Base-by-base conservation (phyloP, 2,113 vertebrate genomes). In the Argyrosomus japonicus region DNA sequence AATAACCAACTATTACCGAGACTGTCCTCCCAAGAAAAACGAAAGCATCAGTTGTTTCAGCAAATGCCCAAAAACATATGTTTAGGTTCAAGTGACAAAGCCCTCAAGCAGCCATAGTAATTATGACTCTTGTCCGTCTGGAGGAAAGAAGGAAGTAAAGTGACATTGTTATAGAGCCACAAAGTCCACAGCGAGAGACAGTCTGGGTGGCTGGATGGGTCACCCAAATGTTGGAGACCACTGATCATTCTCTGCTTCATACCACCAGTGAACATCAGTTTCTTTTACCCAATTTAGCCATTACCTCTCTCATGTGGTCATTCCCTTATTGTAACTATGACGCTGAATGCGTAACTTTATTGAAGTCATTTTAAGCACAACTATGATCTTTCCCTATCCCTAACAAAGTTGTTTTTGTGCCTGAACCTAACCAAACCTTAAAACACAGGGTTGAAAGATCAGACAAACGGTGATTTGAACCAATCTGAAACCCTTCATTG, bases 41-140 rank as follows among this genome's bases (percentile, higher is more conserved):
- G 11, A 76, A 54, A 75, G n/a, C 60, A 25, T 43, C 48, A 45
- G 48, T 45, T 25, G 19, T 25, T 32, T 40, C 48, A 74, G 54
- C 19, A 60, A 69, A 75, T 47, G 68, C 18, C 58, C 23, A 12
- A 63, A 71, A 68, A 61, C 54, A 68, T 43, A 54, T 75, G 60
- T 63, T 76, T 76, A 43, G n/a, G 43, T 43, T 69, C 47, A 53
- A 19, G 14, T 57, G 50, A 64, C 25, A 64, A 65, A 57, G 43
- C 25, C 21, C 2, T 65, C 15, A 18, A 17, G 14, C 12, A 63
- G 60, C 25, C 25, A 18, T 12, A 23, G 40, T 50, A 50, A 67
- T 58, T 81, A 45, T 54, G 58, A 60, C 62, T 68, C 18, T 58
- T 47, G 36, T 53, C 62, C 0, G 14, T 27, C 47, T 29, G 21